Conservation (phyloP, 2,797 vertebrate species). For the Hippopotamyrus pictus region DNA sequence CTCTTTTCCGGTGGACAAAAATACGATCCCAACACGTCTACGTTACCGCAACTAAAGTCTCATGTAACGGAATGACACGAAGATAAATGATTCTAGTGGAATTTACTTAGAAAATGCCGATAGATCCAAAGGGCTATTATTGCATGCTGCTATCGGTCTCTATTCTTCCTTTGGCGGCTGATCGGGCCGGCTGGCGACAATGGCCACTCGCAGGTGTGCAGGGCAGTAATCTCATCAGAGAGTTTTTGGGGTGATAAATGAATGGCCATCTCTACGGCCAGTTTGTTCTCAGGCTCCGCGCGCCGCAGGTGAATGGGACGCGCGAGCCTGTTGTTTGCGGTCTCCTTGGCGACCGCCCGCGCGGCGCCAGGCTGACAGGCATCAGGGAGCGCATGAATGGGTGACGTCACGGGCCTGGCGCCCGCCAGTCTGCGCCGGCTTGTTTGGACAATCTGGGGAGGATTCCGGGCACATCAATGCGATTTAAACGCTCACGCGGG, state of each 20-base stretch:
- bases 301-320: slow-evolving; percentile 70
- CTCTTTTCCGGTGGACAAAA: neutral
- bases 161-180: slow-evolving; percentile 30
- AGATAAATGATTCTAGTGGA: slow-evolving; percentile 4
- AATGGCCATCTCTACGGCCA: slow-evolving; percentile 50
- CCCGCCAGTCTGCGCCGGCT: slow-evolving; percentile 79
- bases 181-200: slow-evolving; percentile 43
- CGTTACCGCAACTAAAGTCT: neutral
- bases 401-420: slow-evolving; percentile 92
- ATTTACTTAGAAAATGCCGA: neutral
- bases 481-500: slow-evolving; percentile 55
- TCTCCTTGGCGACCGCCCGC: slow-evolving; percentile 90
- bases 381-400: slow-evolving; percentile 89
- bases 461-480: slow-evolving; percentile 50
- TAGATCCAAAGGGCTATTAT: neutral
- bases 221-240: slow-evolving; percentile 63
- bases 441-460: slow-evolving; percentile 78
- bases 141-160: slow-evolving; percentile 26
- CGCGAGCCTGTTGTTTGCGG: slow-evolving; percentile 65
- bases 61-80: neutral
- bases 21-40: neutral
- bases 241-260: slow-evolving; percentile 65
- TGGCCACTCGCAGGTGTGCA: slow-evolving; percentile 65
- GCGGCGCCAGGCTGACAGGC: slow-evolving; percentile 93
- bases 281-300: slow-evolving; percentile 63